Conservation (phyloP, 2,113 vertebrate genomes). For the Embiotoca jacksoni region DNA sequence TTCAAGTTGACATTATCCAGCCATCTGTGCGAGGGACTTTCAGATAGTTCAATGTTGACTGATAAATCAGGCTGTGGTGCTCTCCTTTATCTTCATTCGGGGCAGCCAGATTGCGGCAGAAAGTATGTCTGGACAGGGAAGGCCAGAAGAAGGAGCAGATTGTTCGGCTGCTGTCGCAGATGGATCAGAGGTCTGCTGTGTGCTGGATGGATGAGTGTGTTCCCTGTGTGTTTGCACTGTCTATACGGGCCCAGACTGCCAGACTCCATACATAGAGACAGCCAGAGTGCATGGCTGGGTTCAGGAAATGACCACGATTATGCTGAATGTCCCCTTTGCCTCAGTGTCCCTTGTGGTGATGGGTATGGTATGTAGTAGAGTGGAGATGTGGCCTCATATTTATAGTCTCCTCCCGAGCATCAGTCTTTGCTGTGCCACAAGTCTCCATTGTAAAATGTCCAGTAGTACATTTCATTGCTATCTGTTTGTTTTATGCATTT, state of each 20-base stretch:
- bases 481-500: background rate
- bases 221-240: conserved; percentile 70
- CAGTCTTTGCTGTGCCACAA: conserved; percentile 6
- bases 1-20: conserved; percentile 84
- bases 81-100: conserved; percentile 87
- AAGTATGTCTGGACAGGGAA: conserved; percentile 77
- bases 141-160: conserved; percentile 83
- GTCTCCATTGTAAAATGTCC: conserved; percentile 6
- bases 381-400: conserved; percentile 34
- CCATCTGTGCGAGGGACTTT: conserved; percentile 77
- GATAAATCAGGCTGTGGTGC: conserved; percentile 84
- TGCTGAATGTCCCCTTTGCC: conserved; percentile 63
- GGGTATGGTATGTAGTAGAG: conserved; percentile 70
- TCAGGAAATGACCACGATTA: conserved; percentile 78
- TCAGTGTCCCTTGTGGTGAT: conserved; percentile 61
- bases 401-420: background rate
- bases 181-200: conserved; percentile 67
- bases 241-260: conserved; percentile 74
- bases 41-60: conserved; percentile 77
- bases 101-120: conserved; percentile 72
- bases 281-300: conserved; percentile 48
- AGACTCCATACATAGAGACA: conserved; percentile 76
- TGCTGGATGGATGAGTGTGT: conserved; percentile 71
- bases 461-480: too few species aligned
- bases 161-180: conserved; percentile 76